A percentile compares a stretch with the other conserved stretches of the same genome.
These are phyloP conservation scores for Eulemur macaco DNA, from an alignment of 2,113 vertebrate genomes.

Conservation along the genomic window DNA sequence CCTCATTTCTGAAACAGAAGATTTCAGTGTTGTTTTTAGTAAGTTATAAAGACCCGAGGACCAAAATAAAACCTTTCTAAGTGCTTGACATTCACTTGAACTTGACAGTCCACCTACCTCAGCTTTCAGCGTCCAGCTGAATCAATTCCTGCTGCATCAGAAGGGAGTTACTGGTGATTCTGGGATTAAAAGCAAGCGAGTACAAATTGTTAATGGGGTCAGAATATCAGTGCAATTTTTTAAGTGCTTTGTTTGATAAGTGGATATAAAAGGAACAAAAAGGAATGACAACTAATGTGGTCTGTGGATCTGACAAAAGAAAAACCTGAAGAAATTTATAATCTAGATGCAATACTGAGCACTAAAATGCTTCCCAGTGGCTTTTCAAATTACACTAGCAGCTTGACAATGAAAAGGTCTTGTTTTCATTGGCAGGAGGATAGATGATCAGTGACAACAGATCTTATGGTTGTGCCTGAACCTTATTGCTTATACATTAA, in stretches of 20 bases:
- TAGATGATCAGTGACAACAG: not conserved
- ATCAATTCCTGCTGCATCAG: not conserved
- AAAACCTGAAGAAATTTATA: not conserved
- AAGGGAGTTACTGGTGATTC: not conserved
- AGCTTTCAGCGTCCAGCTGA: not conserved
- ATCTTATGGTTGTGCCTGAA: not conserved
- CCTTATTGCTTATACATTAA: not conserved
- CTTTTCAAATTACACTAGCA: not conserved
- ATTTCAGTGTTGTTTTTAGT: conserved; percentile 10
- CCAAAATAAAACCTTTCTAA: not conserved
- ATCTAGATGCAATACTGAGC: not conserved
- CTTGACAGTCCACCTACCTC: not conserved
- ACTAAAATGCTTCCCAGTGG: not conserved
- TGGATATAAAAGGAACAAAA: not conserved
- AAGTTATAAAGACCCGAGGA: not conserved
- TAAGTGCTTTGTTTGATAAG: not conserved
- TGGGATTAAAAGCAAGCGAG: not conserved
- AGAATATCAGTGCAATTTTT: not conserved
- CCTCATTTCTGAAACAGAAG: conserved; percentile 27
- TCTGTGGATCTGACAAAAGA: not conserved
- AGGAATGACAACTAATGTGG: not conserved
- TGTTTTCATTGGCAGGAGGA: not conserved
- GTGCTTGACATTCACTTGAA: not conserved
- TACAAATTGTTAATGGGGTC: not conserved
- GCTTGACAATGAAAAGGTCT: not conserved